Evolutionary conservation across 2,113 vertebrate species (phyloP).

Genomic region (Falcunculus frontatus): DNA sequence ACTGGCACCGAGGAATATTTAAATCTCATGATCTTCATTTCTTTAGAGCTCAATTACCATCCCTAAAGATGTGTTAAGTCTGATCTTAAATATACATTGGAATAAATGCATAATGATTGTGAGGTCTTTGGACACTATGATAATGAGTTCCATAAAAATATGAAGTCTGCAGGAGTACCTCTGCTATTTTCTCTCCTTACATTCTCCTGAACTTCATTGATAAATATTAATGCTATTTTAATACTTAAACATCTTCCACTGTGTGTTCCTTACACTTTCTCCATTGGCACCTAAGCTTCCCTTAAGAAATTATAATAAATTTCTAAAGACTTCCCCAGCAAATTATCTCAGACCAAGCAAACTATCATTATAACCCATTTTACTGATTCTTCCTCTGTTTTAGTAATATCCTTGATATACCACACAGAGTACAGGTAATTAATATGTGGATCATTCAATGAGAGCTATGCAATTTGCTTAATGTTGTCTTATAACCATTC

Average conservation of each 20-base stretch:
- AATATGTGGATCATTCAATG: neutral
- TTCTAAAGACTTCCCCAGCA: neutral
- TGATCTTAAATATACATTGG: slow-evolving; percentile 29
- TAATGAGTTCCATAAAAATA: slow-evolving; percentile 32
- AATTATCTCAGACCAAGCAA: neutral
- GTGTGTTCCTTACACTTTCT: neutral
- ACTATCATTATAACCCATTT: neutral
- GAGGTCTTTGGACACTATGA: neutral
- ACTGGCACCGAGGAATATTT: neutral
- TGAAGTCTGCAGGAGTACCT: neutral
- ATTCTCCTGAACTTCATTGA: neutral
- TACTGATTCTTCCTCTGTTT: neutral
- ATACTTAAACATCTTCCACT: slow-evolving; percentile 28
- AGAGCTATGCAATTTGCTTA: neutral
- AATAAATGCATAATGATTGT: slow-evolving; percentile 23
- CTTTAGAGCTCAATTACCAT: neutral
- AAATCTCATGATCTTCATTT: slow-evolving; percentile 4
- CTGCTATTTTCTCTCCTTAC: slow-evolving; percentile 1
- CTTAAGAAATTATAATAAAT: neutral
- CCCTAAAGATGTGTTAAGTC: neutral
- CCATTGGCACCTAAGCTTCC: neutral
- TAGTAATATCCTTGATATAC: neutral
- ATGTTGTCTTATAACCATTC: neutral
- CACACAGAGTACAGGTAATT: neutral
- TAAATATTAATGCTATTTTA: slow-evolving; percentile 59